A percentile compares a stretch with the other conserved stretches of the same genome.
phyloP scores from a whole-genome alignment of 2,888 invertebrate species.

The Boloria euphrosyne region DNA sequence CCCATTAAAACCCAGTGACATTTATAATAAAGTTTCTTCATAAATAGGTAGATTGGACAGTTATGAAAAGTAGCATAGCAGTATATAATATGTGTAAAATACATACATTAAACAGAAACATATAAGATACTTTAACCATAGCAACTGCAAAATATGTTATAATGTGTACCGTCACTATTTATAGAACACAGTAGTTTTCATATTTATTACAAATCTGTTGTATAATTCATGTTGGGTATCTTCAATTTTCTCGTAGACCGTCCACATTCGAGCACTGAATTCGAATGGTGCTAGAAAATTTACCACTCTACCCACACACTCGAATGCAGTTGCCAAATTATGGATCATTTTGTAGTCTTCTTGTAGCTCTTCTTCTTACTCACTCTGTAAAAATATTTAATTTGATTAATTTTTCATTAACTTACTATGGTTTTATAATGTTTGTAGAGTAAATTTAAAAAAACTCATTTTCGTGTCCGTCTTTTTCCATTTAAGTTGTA shows the following conservation, averaged over 20 bases:
- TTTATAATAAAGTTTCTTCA: no score
- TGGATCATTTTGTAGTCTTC: slow-evolving; percentile 47
- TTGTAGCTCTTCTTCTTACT: slow-evolving; percentile 1
- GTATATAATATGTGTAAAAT: no score
- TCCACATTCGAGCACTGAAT: slow-evolving; percentile 83
- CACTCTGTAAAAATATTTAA: no score
- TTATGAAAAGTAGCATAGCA: no score
- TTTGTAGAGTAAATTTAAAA: not conserved
- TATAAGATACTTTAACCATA: no score
- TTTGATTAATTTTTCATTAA: no score
- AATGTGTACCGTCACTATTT: not conserved
- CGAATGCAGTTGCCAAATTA: slow-evolving; percentile 85
- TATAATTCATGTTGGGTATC: slow-evolving; percentile 9
- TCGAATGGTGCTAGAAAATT: slow-evolving; percentile 87
- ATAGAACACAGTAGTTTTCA: not conserved
- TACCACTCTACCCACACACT: slow-evolving; percentile 84
- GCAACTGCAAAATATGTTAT: not conserved
- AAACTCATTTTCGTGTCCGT: no score
- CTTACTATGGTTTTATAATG: no score
- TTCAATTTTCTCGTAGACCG: slow-evolving; percentile 43
- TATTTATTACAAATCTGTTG: slow-evolving; percentile 2
- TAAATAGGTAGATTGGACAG: no score
- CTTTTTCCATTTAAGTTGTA: no score
- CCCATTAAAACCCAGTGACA: no score
- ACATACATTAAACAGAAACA: no score